A percentile compares a stretch with the other conserved stretches of the same genome.
These are phyloP conservation scores for Drosophila hydei DNA, from an alignment of 1,140 invertebrate genomes.

Conservation along the genomic window DNA sequence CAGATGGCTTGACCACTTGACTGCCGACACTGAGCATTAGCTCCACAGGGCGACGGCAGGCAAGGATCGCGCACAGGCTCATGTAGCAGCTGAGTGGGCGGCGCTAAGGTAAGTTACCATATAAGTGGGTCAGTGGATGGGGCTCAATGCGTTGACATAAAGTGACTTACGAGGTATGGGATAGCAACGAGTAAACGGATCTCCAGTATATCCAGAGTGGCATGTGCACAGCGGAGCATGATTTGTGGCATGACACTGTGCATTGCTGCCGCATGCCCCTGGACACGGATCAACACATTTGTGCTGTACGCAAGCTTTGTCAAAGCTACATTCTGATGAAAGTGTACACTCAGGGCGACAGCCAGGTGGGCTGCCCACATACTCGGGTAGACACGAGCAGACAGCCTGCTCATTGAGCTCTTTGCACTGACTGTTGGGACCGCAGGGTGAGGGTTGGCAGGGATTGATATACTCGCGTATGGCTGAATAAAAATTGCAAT, in stretches of 20 bases:
- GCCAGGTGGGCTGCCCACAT: conserved; percentile 90
- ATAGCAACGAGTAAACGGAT: conserved; percentile 88
- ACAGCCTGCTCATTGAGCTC: conserved; percentile 87
- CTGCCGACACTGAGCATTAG: conserved; percentile 66
- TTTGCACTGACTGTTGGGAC: conserved; percentile 89
- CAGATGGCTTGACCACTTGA: conserved; percentile 80
- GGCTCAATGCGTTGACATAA: background rate
- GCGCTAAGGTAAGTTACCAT: conserved; percentile 83
- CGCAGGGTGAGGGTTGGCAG: conserved; percentile 88
- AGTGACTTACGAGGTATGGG: conserved; percentile 85
- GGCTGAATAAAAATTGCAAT: conserved; percentile 52
- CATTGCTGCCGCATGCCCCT: conserved; percentile 86
- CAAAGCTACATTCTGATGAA: conserved; percentile 88
- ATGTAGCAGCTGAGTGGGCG: conserved; percentile 83
- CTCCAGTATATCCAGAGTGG: conserved; percentile 86
- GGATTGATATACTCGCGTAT: conserved; percentile 84
- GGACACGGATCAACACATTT: conserved; percentile 91
- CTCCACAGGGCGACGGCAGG: conserved; percentile 84
- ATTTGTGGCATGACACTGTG: conserved; percentile 86
- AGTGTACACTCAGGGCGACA: conserved; percentile 88
- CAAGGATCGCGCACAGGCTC: conserved; percentile 85
- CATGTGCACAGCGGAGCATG: conserved; percentile 87
- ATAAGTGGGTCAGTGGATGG: conserved; percentile 4
- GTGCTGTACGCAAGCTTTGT: conserved; percentile 88
- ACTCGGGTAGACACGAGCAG: conserved; percentile 89